Base-by-base conservation (phyloP, 2,888 invertebrate species). In the Tetranychus truncatus region DNA sequence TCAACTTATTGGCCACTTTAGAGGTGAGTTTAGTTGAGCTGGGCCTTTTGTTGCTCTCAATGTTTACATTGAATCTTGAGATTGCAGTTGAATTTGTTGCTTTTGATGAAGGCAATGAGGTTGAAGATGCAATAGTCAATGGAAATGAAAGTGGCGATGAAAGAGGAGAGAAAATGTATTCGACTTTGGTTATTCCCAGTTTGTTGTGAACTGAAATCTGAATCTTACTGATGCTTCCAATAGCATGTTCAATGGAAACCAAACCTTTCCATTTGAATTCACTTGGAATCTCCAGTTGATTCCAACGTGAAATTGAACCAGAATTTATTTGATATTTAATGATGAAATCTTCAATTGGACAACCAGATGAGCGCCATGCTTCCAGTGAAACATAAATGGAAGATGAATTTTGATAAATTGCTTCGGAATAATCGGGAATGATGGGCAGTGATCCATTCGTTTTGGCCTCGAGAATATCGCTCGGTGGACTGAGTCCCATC, bases 371-470 rank as follows among this genome's bases (percentile, higher is more conserved):
- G 0, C 34, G 7, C 69, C 69, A 69, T 5, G 20, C 69, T 24
- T 69, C 69, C 18, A 20, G 9, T 8, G 9, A 24, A 21, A 69
- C 6, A 7, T 24, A 69, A 18, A 69, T 20, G 18, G 21, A 11
- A 20, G 34, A 69, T 9, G 20, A 24, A 24, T 69, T 69, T 20
- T 24, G 20, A 20, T 24, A 69, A 11, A 69, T 69, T 20, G 69
- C 69, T 24, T 69, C 21, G 7, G 20, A 11, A 69, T 24, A 69
- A 21, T 69, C 69, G 2, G 69, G 69, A 24, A 21, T 20, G 8
- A 69, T 69, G 18, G 69, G 69, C 20, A 24, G 81, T 76, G 82
- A 81, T 44, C 84, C 84, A 77, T 82, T 82, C 6, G 84, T 84
- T 75, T 80, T 81, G 8, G 81, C 81, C 5, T 80, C 79, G 9